Base-by-base conservation (phyloP, 2,888 invertebrate genomes). In the Chymomyza fuscimana region DNA sequence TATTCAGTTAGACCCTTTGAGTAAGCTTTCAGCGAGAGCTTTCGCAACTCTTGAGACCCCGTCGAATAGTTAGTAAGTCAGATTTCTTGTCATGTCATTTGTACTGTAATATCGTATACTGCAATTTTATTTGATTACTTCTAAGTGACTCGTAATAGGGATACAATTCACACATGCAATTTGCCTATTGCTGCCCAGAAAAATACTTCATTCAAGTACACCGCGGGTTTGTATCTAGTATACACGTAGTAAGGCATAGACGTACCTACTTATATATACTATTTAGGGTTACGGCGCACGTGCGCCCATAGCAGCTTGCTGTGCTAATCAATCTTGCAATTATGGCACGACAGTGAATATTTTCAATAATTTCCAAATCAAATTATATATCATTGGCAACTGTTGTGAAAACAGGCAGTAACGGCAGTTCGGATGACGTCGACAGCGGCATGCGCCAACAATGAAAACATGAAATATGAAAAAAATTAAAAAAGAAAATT, bases 381-480 rank as follows among this genome's bases (percentile, higher is more conserved):
- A 58, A 58, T 58, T 58, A 58, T 29, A 58, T 58, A 29, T 58
- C 58, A 58, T 58, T 58, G 58, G 58, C 58, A 58, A 58, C 58
- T 58, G 58, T 58, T 58, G 58, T 25, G 58, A 22, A 58, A 58
- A 22, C 54, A 16, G 54, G 22, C 54, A 54, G 54, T 54, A 22
- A 58, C 58, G 22, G 29, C 22, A 15, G 19, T 19, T 54, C 9
- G 7, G 2, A 58, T 25, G 58, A 58, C 29, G 58, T 22, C 46
- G 50, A 22, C 46, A 61, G 56, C 40, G 70, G 65, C 73, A 70
- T 72, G 73, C 63, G 76, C 76, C 76, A 76, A 76, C 67, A 71
- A 60, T 65, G 52, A 69, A 63, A 69, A n/a, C 61, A 22, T 15
- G 19, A 19, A 32, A 7, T 32, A 7, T 32, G 7, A 9, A 32